Percentiles rank a stretch among this genome's conserved stretches.
phyloP scores from a whole-genome alignment of 2,113 vertebrate genomes.

The Sarotherodon lohbergeri region DNA sequence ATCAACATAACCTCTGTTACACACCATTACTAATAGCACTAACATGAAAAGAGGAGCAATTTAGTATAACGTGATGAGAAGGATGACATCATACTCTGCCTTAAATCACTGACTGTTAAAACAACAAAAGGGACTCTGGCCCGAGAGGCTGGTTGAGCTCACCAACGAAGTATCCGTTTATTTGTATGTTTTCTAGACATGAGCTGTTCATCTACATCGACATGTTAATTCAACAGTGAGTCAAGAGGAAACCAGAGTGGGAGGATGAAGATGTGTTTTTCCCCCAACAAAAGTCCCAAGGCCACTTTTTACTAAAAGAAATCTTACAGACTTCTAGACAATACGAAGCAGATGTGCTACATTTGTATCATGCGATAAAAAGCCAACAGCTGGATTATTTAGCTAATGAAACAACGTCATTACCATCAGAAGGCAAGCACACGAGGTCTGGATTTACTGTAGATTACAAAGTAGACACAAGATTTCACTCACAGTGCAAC shows the following conservation, averaged over 20 bases:
- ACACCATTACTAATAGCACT: constrained; percentile 21
- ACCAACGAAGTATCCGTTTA: neutral
- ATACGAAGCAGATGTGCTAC: neutral
- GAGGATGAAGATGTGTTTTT: neutral
- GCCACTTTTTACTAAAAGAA: neutral
- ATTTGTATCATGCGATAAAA: neutral
- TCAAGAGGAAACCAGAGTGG: constrained; percentile 6
- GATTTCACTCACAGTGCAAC: neutral
- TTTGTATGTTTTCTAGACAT: neutral
- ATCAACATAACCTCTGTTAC: constrained; percentile 32
- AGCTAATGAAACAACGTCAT: neutral
- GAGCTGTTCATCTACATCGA: neutral
- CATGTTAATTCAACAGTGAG: neutral
- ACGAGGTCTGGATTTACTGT: neutral
- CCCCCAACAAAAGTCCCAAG: neutral
- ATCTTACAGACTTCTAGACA: neutral
- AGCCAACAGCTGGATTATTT: neutral
- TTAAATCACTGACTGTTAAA: constrained; percentile 19
- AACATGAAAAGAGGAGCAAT: constrained; percentile 17
- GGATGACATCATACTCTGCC: constrained; percentile 36
- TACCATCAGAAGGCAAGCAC: neutral
- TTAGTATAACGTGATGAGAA: constrained; percentile 8
- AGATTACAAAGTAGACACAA: neutral
- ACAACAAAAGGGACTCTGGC: neutral
- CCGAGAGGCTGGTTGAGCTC: neutral